Evolutionary conservation across 2,113 vertebrate species (phyloP), one percentile per base, ranked within the genome.

Genomic region (Lophotis ruficrista): DNA sequence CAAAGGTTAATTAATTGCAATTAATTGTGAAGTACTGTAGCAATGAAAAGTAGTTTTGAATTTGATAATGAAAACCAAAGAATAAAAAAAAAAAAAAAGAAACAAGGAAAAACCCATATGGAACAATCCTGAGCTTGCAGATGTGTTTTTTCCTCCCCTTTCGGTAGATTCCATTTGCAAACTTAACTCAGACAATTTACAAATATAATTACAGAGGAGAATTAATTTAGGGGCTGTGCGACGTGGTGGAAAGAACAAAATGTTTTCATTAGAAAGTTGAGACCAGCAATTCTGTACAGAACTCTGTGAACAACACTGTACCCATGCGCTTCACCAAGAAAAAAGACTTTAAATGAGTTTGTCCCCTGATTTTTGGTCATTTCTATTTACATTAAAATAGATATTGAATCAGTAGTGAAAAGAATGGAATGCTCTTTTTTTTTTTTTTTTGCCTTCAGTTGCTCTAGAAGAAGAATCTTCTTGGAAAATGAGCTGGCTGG

Each of bases 1-100:
- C 6, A 28, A 89, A 97, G 95, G 94, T 97, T 98, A 97, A 97
- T 97, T 97, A 97, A 93, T 94, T 96, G 87, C 84, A 89, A 72
- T 94, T 98, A 97, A 97, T 96, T 97, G 82, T 83, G 87, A 94
- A 79, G 37, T 93, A 64, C 35, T 73, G 16, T 65, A 71, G 65
- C 57, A 92, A 43, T 81, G 91, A 85, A 94, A 57, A 83, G 73
- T 86, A 90, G 62, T 83, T 96, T 91, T 96, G 85, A 91, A 76
- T 94, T 93, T 89, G 71, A 96, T 95, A 96, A 96, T 78, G 33
- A 56, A 76, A 70, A 73, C 6, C 2, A 33, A 48, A 51, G 64
- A 9, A 48, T 47, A 33, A 12, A 68, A 83, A 83, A 22, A 14
- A 18, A 23, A 7, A 23, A 24, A 23, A 25, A 17, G 7, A 38